phyloP scores from a whole-genome alignment of 2,888 invertebrate genomes.

The Sclerodermus sp. region DNA sequence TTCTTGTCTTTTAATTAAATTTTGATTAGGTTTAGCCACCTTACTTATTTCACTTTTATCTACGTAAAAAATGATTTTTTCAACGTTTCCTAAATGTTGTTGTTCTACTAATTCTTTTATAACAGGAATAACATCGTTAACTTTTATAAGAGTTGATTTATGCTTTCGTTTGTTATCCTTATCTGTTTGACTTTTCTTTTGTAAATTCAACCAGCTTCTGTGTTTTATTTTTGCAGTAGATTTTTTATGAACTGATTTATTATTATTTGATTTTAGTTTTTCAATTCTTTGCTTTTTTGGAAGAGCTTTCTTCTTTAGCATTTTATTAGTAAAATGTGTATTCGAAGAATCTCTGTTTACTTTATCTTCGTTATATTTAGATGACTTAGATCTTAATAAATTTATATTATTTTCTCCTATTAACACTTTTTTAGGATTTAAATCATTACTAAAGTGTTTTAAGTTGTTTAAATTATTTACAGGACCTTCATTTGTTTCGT shows the following conservation, averaged over 20 bases:
- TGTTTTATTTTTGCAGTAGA: neutral
- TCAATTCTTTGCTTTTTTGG: neutral
- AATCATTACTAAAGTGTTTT: too few species aligned
- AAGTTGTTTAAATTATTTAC: too few species aligned
- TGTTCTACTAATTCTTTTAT: constrained; percentile 24
- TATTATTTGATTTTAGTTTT: neutral
- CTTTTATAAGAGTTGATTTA: constrained; percentile 9
- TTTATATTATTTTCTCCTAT: too few species aligned
- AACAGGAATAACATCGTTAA: constrained; percentile 23
- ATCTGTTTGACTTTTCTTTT: constrained; percentile 4
- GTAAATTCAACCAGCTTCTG: too few species aligned
- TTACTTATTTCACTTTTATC: constrained; percentile 15
- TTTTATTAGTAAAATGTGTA: neutral
- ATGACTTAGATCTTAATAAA: too few species aligned
- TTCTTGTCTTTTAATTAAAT: too few species aligned
- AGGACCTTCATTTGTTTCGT: too few species aligned
- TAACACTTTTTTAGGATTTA: too few species aligned
- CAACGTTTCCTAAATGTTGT: constrained; percentile 27
- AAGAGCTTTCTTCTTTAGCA: neutral
- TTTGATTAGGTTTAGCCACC: too few species aligned
- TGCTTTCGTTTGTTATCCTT: neutral
- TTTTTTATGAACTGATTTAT: neutral
- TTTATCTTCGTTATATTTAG: too few species aligned
- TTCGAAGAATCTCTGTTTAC: neutral
- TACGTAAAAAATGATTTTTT: constrained; percentile 33